phyloP scores from a whole-genome alignment of 2,888 invertebrate species.

The Sisyra terminalis region DNA sequence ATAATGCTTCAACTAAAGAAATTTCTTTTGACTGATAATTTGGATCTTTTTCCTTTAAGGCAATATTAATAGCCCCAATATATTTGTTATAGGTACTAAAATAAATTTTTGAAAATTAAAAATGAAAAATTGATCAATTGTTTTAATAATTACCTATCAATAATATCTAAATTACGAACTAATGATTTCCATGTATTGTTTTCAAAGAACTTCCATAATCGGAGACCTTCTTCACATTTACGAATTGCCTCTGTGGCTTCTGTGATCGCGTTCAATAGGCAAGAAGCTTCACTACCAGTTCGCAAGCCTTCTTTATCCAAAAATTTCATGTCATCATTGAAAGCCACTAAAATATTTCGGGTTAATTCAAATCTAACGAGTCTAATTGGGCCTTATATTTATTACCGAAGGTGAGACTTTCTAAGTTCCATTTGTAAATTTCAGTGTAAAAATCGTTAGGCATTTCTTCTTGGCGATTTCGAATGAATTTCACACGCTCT shows the following conservation, averaged over 20 bases:
- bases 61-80: constrained; percentile 28
- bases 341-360: constrained; percentile 22
- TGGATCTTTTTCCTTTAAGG: constrained; percentile 20
- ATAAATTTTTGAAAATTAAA: not conserved
- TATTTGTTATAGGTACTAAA: constrained; percentile 40
- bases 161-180: constrained; percentile 38
- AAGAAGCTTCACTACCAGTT: constrained; percentile 35
- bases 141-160: constrained; percentile 33
- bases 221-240: constrained; percentile 45
- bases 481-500: constrained; percentile 31
- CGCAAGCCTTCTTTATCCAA: constrained; percentile 31
- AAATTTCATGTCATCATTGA: constrained; percentile 46
- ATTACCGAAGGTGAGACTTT: constrained; percentile 34
- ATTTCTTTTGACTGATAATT: constrained; percentile 8
- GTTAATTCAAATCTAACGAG: not conserved
- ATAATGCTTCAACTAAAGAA: constrained; percentile 34
- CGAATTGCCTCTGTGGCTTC: constrained; percentile 40
- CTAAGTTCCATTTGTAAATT: constrained; percentile 49
- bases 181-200: constrained; percentile 41
- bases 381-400: not conserved
- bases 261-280: constrained; percentile 37
- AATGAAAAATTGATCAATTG: not conserved
- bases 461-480: constrained; percentile 47
- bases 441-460: constrained; percentile 36
- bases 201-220: constrained; percentile 43